A percentile compares a stretch with the other conserved stretches of the same genome.
phyloP scores from a whole-genome alignment of 2,888 invertebrate species.

The Ryuthela nishihirai region DNA sequence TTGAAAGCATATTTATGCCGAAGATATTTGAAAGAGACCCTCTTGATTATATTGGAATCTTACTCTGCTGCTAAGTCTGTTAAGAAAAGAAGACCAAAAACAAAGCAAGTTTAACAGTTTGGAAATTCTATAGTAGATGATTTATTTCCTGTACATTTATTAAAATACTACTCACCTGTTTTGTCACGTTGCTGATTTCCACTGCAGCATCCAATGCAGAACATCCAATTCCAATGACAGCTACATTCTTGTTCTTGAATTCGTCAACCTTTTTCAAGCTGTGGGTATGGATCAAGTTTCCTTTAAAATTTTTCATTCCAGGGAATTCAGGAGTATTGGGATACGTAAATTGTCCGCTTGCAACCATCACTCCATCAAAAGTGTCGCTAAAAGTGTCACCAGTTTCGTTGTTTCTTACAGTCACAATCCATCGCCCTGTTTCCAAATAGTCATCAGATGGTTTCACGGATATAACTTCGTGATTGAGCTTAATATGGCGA shows the following conservation, averaged over 20 bases:
- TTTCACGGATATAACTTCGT: constrained; percentile 8
- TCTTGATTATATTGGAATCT: too few species aligned
- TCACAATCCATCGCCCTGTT: constrained; percentile 37
- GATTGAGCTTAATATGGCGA: constrained; percentile 34
- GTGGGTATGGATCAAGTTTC: constrained; percentile 41
- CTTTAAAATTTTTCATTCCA: constrained; percentile 48
- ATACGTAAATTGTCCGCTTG: constrained; percentile 53
- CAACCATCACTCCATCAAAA: constrained; percentile 53
- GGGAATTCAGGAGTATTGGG: constrained; percentile 50
- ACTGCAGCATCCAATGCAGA: constrained; percentile 46
- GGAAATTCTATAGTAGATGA: too few species aligned
- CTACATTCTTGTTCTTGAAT: constrained; percentile 47
- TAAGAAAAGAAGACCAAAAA: too few species aligned
- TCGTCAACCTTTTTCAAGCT: constrained; percentile 24
- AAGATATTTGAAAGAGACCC: too few species aligned
- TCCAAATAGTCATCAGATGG: constrained; percentile 16
- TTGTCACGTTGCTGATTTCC: constrained; percentile 22
- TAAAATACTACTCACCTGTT: constrained; percentile 16
- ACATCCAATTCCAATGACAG: constrained; percentile 55
- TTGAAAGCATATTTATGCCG: too few species aligned
- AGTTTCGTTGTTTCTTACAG: constrained; percentile 7
- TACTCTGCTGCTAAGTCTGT: too few species aligned
- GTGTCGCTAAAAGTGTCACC: neutral
- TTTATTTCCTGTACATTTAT: too few species aligned
- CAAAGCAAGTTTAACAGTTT: too few species aligned